Base-by-base conservation (phyloP, 1,140 invertebrate genomes). In the Pissodes strobi region DNA sequence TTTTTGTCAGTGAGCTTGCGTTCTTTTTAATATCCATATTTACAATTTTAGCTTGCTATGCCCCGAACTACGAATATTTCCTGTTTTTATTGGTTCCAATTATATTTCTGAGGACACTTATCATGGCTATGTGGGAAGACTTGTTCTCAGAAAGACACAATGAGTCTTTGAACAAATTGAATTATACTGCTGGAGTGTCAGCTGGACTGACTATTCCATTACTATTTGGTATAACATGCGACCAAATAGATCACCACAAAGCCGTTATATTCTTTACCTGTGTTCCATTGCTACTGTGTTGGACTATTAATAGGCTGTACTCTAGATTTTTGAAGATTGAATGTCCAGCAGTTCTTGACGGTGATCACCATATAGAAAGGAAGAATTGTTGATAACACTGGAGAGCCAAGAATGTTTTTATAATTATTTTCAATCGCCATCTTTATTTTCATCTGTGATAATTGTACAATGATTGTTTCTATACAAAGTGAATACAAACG, bases 191-290 rank as follows among this genome's bases (percentile, higher is more conserved):
- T 23, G 58, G 56, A 12, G 13, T 53, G 0, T 45, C 22, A 13
- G 66, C 60, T 19, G 60, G 66, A 1, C 37, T 67, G n/a, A 58
- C 48, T 10, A 52, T 38, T 4, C 66, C 66, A 18, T 15, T 67
- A 41, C n/a, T 46, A 1, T 67, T 67, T 59, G 66, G 66, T 0
- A 6, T 63, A 19, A 13, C 46, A 21, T 63, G 60, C 30, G 59
- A 67, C 25, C 30, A 13, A 13, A 59, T 63, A 41, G 48, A n/a
- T n/a, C n/a, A 13, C 0, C 58, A 67, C 13, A 18, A 63, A 22
- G 60, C 66, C 53, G 66, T 64, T 10, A 59, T 67, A 37, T 41
- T 64, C 41, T 67, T 67, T 39, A 63, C 66, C 15, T 48, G 56
- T 38, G 17, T 67, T 15, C 66, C 66, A n/a, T 15, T 59, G 22